Base-by-base conservation (phyloP, 2,113 vertebrate genomes). In the Lasiurus cinereus region DNA sequence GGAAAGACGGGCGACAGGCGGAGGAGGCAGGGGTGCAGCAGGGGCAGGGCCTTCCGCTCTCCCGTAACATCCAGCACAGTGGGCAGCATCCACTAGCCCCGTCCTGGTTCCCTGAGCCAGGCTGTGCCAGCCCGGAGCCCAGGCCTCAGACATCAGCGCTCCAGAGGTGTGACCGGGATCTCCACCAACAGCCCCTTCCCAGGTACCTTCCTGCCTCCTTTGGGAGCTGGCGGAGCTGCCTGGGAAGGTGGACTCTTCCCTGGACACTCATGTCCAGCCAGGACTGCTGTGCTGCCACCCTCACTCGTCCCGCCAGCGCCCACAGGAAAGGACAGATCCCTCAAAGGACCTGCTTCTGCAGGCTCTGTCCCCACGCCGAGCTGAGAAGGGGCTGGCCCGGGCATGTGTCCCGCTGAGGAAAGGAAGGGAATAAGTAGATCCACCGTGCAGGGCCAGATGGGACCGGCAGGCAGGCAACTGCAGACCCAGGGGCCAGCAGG, bases 121-220 rank as follows among this genome's bases (percentile, higher is more conserved):
- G 62, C n/a, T n/a, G n/a, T n/a, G n/a, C 62, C 77, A n/a, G 54
- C 50, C 69, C 3, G 2, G 79, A 43, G 33, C 8, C 79, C 31
- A 21, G 50, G 83, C 66, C 64, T 46, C 54, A n/a, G 3, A 21
- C 18, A 24, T 31, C 74, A 29, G 8, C 18, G 2, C 19, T 54
- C 1, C 1, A 2, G 0, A 9, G 15, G 21, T 5, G 56, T 18
- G 1, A 5, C 15, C 0, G 3, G 9, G 6, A 39, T 43, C 86
- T 33, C 39, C 33, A 27, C 56, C 64, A 66, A 5, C 64, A 31
- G 29, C 27, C 73, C 31, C 15, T 76, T 8, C 5, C 15, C 10
- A 39, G 2, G 14, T 6, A 0, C 31, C 10, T 8, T 15, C 52
- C 73, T 19, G 14, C 82, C 46, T 54, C 76, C 3, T 29, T 8